These are phyloP conservation scores for Semotilus atromaculatus DNA, from an alignment of 2,797 vertebrate genomes.

Conservation along the genomic window DNA sequence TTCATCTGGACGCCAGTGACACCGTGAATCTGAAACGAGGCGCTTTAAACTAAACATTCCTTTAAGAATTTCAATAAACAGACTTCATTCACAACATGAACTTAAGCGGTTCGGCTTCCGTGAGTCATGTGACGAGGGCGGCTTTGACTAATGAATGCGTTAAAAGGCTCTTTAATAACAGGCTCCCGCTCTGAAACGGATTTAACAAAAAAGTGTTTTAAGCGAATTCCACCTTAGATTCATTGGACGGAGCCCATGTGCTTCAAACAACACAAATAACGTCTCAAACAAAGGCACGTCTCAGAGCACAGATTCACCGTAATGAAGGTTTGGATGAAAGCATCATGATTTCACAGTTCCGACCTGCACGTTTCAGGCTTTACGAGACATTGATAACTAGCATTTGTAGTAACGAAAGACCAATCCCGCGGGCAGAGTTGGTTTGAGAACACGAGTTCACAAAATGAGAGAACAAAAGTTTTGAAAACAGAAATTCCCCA, in stretches of 20 bases:
- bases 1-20: not conserved
- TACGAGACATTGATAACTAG: not conserved
- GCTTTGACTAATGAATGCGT: not conserved
- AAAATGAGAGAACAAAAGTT: too few relatives aligned
- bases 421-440: not conserved
- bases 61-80: constrained; percentile 29
- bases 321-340: not conserved
- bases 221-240: not conserved
- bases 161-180: not conserved
- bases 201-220: not conserved
- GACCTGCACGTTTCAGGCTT: not conserved
- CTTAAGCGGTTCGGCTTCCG: not conserved
- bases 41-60: constrained; percentile 23
- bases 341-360: not conserved
- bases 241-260: constrained; percentile 3
- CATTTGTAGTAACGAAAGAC: not conserved
- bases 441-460: too few relatives aligned
- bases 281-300: not conserved
- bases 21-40: not conserved
- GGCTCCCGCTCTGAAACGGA: not conserved
- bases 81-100: constrained; percentile 26
- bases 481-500: too few relatives aligned
- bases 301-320: not conserved
- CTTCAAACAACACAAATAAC: constrained; percentile 29
- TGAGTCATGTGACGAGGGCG: not conserved